phyloP scores from a whole-genome alignment of 2,888 invertebrate genomes.

The Cheilosia pagana region DNA sequence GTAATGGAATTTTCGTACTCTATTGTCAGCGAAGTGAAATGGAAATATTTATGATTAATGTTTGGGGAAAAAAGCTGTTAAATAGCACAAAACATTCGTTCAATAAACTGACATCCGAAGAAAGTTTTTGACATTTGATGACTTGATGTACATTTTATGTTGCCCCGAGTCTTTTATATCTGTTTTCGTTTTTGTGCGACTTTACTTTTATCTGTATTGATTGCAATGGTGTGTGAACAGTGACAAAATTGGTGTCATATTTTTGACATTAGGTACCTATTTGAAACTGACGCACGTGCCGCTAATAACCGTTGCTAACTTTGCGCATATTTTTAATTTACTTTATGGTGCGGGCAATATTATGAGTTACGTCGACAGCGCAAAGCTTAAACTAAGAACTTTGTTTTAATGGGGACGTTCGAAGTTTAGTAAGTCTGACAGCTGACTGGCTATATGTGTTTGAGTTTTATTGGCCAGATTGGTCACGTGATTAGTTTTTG shows the following conservation, averaged over 20 bases:
- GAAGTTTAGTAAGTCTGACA: too few species aligned
- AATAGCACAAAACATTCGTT: constrained; percentile 21
- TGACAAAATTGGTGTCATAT: not conserved
- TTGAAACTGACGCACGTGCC: not conserved
- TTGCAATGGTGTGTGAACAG: not conserved
- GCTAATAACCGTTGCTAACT: not conserved
- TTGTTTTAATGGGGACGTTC: too few species aligned
- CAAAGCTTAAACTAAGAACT: too few species aligned
- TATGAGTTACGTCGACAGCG: too few species aligned
- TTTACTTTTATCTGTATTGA: not conserved
- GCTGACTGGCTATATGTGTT: too few species aligned
- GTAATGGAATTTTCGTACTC: constrained; percentile 29
- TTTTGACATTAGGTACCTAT: not conserved
- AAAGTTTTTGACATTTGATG: constrained; percentile 54
- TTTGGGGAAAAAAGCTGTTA: constrained; percentile 45
- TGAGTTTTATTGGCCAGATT: too few species aligned
- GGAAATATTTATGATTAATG: constrained; percentile 55
- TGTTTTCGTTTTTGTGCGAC: constrained; percentile 4
- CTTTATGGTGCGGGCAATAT: too few species aligned
- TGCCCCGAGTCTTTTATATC: constrained; percentile 4
- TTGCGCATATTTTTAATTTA: too few species aligned
- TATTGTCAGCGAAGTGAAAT: constrained; percentile 41
- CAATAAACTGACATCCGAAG: constrained; percentile 7
- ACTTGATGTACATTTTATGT: constrained; percentile 39
- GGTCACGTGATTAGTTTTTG: too few species aligned